Percentiles rank a stretch among this genome's conserved stretches.
phyloP scores from a whole-genome alignment of 1,140 invertebrate species.

The Drosophila trapezifrons region DNA sequence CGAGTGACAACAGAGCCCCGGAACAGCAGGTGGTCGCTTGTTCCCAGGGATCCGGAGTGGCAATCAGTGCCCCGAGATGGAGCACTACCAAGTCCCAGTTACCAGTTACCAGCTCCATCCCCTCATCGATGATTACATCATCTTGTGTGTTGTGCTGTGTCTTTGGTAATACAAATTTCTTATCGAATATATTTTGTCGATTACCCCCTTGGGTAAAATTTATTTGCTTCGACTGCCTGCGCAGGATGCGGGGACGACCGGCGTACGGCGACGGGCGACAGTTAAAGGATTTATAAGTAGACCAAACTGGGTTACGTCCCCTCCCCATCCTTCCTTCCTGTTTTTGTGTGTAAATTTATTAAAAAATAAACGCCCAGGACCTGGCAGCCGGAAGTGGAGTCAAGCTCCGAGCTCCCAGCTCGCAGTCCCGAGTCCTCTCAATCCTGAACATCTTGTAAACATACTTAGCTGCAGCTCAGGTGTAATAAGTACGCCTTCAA shows the following conservation, averaged over 20 bases:
- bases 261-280: constrained; percentile 63
- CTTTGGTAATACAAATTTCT: constrained; percentile 74
- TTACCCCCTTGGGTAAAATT: constrained; percentile 84
- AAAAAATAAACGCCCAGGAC: constrained; percentile 63
- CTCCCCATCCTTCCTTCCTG: not conserved
- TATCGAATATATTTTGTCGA: constrained; percentile 83
- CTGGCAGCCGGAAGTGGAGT: constrained; percentile 23
- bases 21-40: constrained; percentile 29
- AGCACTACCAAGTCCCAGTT: constrained; percentile 7
- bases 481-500: constrained; percentile 79
- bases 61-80: constrained; percentile 61
- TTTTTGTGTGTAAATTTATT: constrained; percentile 70
- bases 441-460: constrained; percentile 78
- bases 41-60: constrained; percentile 17
- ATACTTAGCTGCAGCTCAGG: constrained; percentile 82
- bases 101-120: constrained; percentile 1
- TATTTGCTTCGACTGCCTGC: constrained; percentile 80
- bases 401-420: constrained; percentile 13
- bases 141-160: constrained; percentile 54
- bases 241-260: not conserved
- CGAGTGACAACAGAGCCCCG: constrained; percentile 68
- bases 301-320: constrained; percentile 37
- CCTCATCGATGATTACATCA: constrained; percentile 80
- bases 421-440: constrained; percentile 16
- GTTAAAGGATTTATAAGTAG: constrained; percentile 82